Conservation (phyloP, 2,888 invertebrate species). For the Cerastoderma edule region DNA sequence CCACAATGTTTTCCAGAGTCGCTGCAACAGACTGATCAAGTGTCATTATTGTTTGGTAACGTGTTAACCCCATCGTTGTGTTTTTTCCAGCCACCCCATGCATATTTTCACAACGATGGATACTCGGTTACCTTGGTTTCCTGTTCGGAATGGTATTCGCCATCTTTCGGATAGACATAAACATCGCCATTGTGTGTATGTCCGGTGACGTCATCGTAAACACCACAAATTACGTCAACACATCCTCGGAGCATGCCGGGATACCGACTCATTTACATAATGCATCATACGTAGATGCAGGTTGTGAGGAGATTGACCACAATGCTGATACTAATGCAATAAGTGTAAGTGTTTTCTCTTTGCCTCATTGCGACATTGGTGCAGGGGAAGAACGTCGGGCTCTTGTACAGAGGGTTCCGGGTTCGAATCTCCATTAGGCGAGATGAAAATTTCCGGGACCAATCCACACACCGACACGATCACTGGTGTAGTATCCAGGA, state of each 20-base stretch:
- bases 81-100: neutral
- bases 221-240: neutral
- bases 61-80: neutral
- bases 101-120: slow-evolving; percentile 11
- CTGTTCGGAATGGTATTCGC: slow-evolving; percentile 12
- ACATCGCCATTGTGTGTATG: slow-evolving; percentile 17
- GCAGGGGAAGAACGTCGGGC: too few relatives aligned
- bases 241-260: neutral
- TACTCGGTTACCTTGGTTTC: slow-evolving; percentile 10
- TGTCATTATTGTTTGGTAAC: neutral
- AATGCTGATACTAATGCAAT: neutral
- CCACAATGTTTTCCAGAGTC: neutral
- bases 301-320: neutral
- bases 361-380: neutral
- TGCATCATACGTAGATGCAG: neutral
- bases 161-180: neutral
- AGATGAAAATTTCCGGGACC: too few relatives aligned
- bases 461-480: too few relatives aligned
- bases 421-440: too few relatives aligned
- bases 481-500: too few relatives aligned
- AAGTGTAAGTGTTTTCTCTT: neutral
- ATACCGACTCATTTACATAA: neutral
- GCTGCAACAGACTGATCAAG: neutral
- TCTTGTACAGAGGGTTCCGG: too few relatives aligned
- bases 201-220: neutral